Evolutionary conservation across 2,797 vertebrate genomes (phyloP), one percentile per base, ranked within the genome.

Genomic region (Hybognathus amarus): DNA sequence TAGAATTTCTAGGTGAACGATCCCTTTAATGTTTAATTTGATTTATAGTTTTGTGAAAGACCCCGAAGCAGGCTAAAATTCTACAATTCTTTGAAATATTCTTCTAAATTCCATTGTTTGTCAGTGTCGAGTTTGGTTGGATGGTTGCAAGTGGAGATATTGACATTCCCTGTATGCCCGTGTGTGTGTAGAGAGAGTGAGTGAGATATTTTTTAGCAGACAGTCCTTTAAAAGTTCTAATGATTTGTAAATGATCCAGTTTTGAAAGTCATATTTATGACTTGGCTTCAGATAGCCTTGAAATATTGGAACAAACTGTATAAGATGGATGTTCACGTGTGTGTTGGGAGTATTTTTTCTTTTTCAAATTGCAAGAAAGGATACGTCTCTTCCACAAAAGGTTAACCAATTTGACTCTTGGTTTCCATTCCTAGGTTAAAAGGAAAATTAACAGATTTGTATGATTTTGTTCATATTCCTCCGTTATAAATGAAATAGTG

Each of bases 141-240:
- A 45, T 1, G 13, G 13, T 59, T 77, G 24, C 33, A 64, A 76
- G 66, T 86, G 87, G 79, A 87, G 59, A 89, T 87, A 77, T 88
- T 91, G 85, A 93, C 93, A 94, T 95, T 94, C 93, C 93, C 52
- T 86, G 87, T 87, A 27, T 88, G n/a, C n/a, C n/a, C n/a, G 86
- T 88, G 47, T 36, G 27, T 50, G 27, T 30, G 22, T 42, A n/a
- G 52, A 63, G 40, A 8, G 36, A 17, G 36, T 5, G 63, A 6
- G 13, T 3, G 77, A 17, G 22, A 56, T 67, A 6, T 24, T 54
- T 68, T 83, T 56, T 45, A 59, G 30, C 22, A 40, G 42, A 52
- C 4, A 0, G 59, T 74, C 59, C 69, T 81, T 67, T 77, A 54
- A 91, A 86, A 90, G 90, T 92, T 92, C 88, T 87, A 83, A 84